Base-by-base conservation (phyloP, 2,888 invertebrate genomes). In the Eupsilia transversa region DNA sequence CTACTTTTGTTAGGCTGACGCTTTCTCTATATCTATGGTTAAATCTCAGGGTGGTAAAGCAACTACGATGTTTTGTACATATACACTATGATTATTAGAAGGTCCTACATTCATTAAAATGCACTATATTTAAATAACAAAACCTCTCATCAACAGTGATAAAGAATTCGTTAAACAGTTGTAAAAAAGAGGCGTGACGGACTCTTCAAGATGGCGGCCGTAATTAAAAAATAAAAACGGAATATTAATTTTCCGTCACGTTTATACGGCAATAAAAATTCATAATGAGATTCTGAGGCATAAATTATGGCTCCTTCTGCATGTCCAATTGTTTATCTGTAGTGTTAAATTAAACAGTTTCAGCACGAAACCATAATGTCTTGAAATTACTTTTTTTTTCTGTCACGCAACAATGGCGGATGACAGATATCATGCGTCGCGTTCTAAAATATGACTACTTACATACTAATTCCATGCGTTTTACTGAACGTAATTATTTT, bases 201-300 rank as follows among this genome's bases (percentile, higher is more conserved):
- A 49, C 54, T 69, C 38, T 73, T 41, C 89, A 92, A 92, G 79
- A 92, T 92, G 91, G 92, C 91, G 80, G 77, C 84, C 20, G 83
- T 87, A 89, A 90, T 91, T 88, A 90, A 89, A 89, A 88, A 88
- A 87, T 83, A 86, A 80, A 76, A 87, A 82, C 67, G 82, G 82
- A 77, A 83, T 83, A 86, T 84, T 87, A 89, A 90, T 88, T 85
- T 87, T 86, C 87, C 83, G 87, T 89, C 90, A 90, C 89, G 80
- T 84, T 83, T 82, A 83, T 80, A 78, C 64, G 69, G 83, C 54
- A 72, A 80, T 86, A 87, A 87, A 83, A 84, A 74, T 43, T 52
- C 59, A 35, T 84, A 84, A 87, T 87, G 86, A 86, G 80, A 72
- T 78, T 78, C 72, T 49, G 72, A 57, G 74, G 63, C 70, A 70